phyloP scores from a whole-genome alignment of 2,888 invertebrate genomes.

The Drosophila meridiana region DNA sequence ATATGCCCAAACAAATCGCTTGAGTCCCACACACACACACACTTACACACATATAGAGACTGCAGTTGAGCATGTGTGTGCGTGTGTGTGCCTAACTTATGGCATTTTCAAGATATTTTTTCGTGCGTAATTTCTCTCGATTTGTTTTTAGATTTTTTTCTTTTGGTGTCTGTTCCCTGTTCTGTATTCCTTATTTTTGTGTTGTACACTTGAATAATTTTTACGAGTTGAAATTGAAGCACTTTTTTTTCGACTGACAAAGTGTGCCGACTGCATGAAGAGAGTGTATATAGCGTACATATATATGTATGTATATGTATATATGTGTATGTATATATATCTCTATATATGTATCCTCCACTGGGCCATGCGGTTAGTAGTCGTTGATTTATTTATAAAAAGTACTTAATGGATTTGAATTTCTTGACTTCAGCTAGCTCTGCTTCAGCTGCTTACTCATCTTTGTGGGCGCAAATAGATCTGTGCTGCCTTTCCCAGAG shows the following conservation, averaged over 20 bases:
- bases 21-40: constrained; percentile 35
- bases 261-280: constrained; percentile 43
- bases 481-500: constrained; percentile 23
- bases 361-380: constrained; percentile 81
- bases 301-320: constrained; percentile 13
- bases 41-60: constrained; percentile 45
- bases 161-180: constrained; percentile 11
- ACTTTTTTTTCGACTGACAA: constrained; percentile 43
- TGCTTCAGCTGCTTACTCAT: constrained; percentile 36
- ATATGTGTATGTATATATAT: constrained; percentile 17
- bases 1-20: constrained; percentile 54
- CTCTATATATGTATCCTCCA: constrained; percentile 38
- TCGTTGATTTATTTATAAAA: constrained; percentile 76
- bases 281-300: constrained; percentile 6
- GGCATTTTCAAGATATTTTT: constrained; percentile 80
- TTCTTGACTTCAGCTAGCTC: constrained; percentile 33
- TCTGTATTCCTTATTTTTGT: constrained; percentile 5
- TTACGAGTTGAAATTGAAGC: constrained; percentile 69
- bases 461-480: constrained; percentile 52
- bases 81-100: constrained; percentile 67
- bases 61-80: constrained; percentile 20
- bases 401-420: constrained; percentile 79
- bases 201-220: constrained; percentile 75
- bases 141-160: constrained; percentile 41
- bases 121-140: constrained; percentile 79